phyloP scores from a whole-genome alignment of 2,888 invertebrate species.

The Allygus modestus region DNA sequence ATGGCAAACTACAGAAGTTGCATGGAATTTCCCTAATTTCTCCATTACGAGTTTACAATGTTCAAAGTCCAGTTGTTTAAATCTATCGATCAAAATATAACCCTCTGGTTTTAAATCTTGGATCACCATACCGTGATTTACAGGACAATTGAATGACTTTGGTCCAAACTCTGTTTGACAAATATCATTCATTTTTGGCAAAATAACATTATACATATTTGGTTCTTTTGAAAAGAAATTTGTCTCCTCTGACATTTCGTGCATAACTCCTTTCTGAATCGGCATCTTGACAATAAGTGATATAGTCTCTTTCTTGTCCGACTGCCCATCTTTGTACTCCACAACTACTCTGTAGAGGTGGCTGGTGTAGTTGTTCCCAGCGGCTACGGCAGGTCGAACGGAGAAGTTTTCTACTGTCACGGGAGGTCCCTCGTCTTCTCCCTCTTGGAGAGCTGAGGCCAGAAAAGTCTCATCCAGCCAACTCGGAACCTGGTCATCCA shows the following conservation, averaged over 20 bases:
- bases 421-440: neutral
- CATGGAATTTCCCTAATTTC: constrained; percentile 61
- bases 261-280: neutral
- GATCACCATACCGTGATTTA: constrained; percentile 28
- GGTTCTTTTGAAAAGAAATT: constrained; percentile 43
- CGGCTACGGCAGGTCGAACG: neutral
- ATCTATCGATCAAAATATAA: constrained; percentile 41
- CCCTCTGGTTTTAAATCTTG: constrained; percentile 56
- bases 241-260: constrained; percentile 22
- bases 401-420: constrained; percentile 16
- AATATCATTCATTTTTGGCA: constrained; percentile 50
- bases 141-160: constrained; percentile 19
- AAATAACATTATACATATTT: constrained; percentile 12
- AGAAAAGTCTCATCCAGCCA: constrained; percentile 43
- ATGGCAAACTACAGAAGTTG: constrained; percentile 40
- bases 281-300: constrained; percentile 56
- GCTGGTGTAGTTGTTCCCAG: constrained; percentile 46
- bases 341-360: constrained; percentile 33
- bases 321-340: constrained; percentile 30
- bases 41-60: constrained; percentile 54
- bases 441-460: constrained; percentile 48
- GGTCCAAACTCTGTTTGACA: neutral
- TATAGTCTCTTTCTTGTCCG: neutral
- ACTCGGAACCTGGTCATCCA: neutral
- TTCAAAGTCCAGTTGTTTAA: constrained; percentile 53